These are phyloP conservation scores for Dipodomys spectabilis DNA, from an alignment of 2,113 vertebrate genomes.

Conservation along the genomic window DNA sequence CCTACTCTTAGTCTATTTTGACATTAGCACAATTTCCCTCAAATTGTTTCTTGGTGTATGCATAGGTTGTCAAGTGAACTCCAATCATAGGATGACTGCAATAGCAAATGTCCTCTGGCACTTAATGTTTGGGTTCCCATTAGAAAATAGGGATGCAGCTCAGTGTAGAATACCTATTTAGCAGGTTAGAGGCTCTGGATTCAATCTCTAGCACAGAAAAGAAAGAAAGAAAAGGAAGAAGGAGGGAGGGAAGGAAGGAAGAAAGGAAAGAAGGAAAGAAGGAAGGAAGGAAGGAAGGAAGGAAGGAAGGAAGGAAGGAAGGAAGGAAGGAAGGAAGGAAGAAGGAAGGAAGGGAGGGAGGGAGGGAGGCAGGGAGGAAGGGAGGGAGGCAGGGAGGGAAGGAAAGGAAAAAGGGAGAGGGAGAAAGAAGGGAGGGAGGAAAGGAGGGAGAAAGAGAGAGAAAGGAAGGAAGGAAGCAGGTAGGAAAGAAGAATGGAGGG, in stretches of 20 bases:
- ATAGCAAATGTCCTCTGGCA: not conserved
- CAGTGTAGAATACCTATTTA: not conserved
- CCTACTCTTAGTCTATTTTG: not conserved
- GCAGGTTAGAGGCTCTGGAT: not conserved
- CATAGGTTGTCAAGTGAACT: not conserved
- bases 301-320: no score
- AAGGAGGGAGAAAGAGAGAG: no score
- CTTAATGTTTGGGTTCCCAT: not conserved
- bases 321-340: no score
- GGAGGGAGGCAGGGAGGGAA: no score
- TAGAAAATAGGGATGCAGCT: not conserved
- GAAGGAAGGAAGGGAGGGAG: rapidly evolving
- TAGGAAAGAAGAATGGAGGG: rapidly evolving
- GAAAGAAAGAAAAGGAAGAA: not conserved
- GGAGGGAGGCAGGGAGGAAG: not conserved
- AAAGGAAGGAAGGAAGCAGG: not conserved
- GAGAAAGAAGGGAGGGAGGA: not conserved
- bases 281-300: no score
- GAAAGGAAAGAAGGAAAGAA: not conserved
- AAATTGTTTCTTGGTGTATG: not conserved
- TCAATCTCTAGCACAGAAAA: not conserved
- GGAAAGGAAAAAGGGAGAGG: not conserved
- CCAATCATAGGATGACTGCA: not conserved
- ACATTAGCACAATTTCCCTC: not conserved
- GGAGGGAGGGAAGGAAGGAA: not conserved